Evolutionary conservation across 2,113 vertebrate genomes (phyloP), one percentile per base, ranked within the genome.

Genomic region (Paradisaea rubra): DNA sequence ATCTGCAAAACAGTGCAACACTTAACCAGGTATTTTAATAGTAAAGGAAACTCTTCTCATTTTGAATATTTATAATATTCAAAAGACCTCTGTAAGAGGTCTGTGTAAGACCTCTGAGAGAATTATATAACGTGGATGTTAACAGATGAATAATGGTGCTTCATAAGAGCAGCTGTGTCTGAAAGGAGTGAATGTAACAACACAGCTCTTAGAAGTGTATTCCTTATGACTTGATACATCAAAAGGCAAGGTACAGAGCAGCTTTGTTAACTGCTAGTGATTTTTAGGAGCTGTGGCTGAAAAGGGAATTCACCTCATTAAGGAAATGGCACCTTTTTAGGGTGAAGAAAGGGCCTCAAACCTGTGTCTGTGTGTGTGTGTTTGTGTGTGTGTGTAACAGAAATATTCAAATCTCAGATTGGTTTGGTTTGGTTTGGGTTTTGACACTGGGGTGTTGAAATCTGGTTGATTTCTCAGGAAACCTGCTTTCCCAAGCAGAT

Each of bases 311-410:
- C 6, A 59, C 3, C 2, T 70, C 0, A 0, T 61, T 74, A 39
- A 52, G 19, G 9, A 79, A 92, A 54, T 33, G 1, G 14, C 25
- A 37, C 11, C 1, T 63, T 81, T 84, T 60, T 18, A 28, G 10
- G 28, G 7, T 19, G 22, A 87, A 69, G n/a, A 47, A 70, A 59
- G 11, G 61, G 15, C 8, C 6, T 70, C 33, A 65, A 22, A 31
- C 6, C 15, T 44, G 1, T 25, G 16, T n/a, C 13, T 20, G 22
- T 39, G 9, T 9, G 2, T 2, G 5, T 7, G 6, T 18, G 7
- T 25, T 28, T 13, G 6, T 37, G 22, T 45, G 18, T 8, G 8
- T 23, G 2, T 35, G 27, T n/a, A 18, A 57, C 21, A 60, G 66
- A n/a, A 12, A 3, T 13, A 21, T 6, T 10, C 5, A 39, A 39